Evolutionary conservation across 2,888 invertebrate species (phyloP).

Genomic region (Eupithecia dodoneata): DNA sequence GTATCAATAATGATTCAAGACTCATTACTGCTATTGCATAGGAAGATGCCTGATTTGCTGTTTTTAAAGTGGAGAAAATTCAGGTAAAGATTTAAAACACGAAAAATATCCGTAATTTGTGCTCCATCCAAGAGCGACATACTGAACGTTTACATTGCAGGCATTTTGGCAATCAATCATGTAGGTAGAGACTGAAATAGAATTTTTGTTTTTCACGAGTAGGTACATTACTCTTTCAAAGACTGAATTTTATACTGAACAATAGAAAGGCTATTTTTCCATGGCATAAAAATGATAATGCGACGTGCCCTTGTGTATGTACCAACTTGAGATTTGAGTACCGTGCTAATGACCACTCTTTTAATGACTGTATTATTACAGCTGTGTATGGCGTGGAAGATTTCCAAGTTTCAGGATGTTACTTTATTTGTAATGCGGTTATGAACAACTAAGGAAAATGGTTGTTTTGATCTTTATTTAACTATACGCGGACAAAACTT

Average conservation of each 20-base stretch:
- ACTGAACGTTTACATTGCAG: conserved; percentile 23
- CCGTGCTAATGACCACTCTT: conserved; percentile 12
- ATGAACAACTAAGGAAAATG: background rate
- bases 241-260: conserved; percentile 6
- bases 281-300: background rate
- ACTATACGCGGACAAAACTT: background rate
- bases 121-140: conserved; percentile 8
- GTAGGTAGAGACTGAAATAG: conserved; percentile 38
- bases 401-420: conserved; percentile 2
- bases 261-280: conserved; percentile 20
- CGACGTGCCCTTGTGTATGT: conserved; percentile 6
- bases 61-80: background rate
- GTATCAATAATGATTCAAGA: background rate
- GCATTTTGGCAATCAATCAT: conserved; percentile 42
- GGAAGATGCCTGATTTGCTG: background rate
- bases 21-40: background rate
- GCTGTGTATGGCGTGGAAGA: conserved; percentile 2
- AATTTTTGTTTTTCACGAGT: conserved; percentile 30
- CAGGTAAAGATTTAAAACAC: background rate
- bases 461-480: background rate
- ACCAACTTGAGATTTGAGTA: conserved; percentile 6
- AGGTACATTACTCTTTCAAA: conserved; percentile 20
- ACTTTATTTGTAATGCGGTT: background rate
- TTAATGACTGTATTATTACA: background rate
- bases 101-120: background rate